These are phyloP conservation scores for Magallana gigas DNA, from an alignment of 1,140 invertebrate species.

Conservation along the genomic window DNA sequence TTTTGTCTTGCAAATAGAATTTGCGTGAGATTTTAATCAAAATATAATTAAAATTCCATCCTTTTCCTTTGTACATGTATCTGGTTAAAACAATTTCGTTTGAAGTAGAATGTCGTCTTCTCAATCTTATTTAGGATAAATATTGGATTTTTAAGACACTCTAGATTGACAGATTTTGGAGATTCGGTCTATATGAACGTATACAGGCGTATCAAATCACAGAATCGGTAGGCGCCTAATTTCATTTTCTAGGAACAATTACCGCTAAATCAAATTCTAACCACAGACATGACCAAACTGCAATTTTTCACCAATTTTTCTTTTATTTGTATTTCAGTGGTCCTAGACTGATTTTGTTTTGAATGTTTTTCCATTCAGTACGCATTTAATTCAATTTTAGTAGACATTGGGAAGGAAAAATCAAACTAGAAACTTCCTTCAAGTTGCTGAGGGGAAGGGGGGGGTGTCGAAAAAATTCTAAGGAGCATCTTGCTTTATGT, in stretches of 20 bases:
- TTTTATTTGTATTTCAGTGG: neutral
- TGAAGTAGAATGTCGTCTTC: neutral
- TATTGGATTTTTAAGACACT: neutral
- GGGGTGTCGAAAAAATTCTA: too few species aligned
- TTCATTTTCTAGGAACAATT: conserved; percentile 9
- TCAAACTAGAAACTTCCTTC: too few species aligned
- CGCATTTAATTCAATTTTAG: too few species aligned
- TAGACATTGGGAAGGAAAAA: too few species aligned
- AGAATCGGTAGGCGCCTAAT: neutral
- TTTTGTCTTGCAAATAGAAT: neutral
- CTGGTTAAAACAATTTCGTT: too few species aligned
- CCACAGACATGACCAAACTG: neutral
- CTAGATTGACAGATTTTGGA: neutral
- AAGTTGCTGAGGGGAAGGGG: too few species aligned
- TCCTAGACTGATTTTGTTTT: too few species aligned
- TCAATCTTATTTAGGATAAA: neutral
- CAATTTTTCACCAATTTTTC: neutral
- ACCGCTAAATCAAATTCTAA: conserved; percentile 1
- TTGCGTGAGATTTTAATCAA: neutral
- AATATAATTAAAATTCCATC: neutral
- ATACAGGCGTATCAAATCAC: conserved; percentile 1
- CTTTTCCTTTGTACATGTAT: too few species aligned
- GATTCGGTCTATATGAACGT: neutral
- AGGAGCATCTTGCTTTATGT: too few species aligned
- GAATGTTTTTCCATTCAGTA: too few species aligned